Conservation (phyloP, 2,797 vertebrate genomes). For the Dendrocincla fuliginosa region DNA sequence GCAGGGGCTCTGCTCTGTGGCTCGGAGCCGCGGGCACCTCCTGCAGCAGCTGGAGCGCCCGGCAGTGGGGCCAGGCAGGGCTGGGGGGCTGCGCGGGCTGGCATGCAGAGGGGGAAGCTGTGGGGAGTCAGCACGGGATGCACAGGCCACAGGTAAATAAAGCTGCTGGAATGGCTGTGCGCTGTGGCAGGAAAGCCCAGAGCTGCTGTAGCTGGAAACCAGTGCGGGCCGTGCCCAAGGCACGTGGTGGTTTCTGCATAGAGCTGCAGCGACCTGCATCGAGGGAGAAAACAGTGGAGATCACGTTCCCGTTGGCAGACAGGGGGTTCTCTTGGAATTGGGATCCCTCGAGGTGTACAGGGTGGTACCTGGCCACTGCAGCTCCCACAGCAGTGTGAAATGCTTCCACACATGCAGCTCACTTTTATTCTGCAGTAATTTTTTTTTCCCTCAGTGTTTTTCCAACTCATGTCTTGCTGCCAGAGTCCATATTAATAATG, state of each 20-base stretch:
- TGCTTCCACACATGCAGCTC: neutral
- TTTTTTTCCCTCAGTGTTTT: slow-evolving; percentile 46
- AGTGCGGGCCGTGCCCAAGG: neutral
- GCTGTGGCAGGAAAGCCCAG: neutral
- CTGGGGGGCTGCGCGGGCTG: neutral
- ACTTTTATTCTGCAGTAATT: slow-evolving; percentile 25
- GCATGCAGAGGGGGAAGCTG: neutral
- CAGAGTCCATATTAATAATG: slow-evolving; percentile 73
- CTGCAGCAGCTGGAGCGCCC: neutral
- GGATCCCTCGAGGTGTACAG: neutral
- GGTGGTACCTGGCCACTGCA: fast-evolving
- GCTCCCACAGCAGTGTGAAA: neutral
- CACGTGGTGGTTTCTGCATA: fast-evolving
- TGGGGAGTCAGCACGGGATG: neutral
- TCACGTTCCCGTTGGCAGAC: fast-evolving
- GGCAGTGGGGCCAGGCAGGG: neutral
- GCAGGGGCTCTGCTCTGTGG: neutral
- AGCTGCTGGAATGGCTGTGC: neutral
- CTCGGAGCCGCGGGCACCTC: fast-evolving
- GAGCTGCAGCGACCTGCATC: neutral
- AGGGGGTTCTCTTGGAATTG: neutral
- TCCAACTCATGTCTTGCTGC: slow-evolving; percentile 59
- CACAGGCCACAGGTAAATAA: neutral
- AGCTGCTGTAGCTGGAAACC: neutral
- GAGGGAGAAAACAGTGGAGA: fast-evolving